Evolutionary conservation across 2,888 invertebrate genomes (phyloP).

Genomic region (Panorpa germanica): DNA sequence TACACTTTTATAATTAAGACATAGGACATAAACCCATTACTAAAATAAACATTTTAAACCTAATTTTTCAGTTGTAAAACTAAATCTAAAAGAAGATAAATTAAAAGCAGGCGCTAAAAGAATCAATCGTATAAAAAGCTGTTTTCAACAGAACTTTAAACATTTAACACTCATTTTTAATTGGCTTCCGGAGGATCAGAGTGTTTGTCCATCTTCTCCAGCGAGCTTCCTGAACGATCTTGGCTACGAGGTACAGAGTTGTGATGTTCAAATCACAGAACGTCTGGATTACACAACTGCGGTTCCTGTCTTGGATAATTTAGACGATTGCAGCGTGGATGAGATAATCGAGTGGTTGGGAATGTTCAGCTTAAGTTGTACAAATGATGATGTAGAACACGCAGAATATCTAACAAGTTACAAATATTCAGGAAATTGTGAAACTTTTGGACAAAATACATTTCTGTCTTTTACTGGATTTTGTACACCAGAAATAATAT

Average conservation of each 20-base stretch:
- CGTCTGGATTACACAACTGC: conserved; percentile 20
- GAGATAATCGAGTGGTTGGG: conserved; percentile 36
- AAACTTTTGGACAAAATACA: conserved; percentile 20
- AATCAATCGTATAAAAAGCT: conserved; percentile 23
- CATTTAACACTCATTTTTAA: conserved; percentile 26
- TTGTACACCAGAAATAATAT: conserved; percentile 23
- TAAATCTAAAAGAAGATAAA: conserved; percentile 26
- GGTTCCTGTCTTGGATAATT: conserved; percentile 22
- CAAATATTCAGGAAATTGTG: conserved; percentile 20
- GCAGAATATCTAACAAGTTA: conserved; percentile 24
- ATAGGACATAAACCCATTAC: too few species aligned
- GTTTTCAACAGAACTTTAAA: conserved; percentile 22
- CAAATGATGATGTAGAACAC: conserved; percentile 18
- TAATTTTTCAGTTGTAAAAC: conserved; percentile 25
- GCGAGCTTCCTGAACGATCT: conserved; percentile 32
- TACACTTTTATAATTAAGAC: too few species aligned
- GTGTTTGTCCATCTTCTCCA: conserved; percentile 35
- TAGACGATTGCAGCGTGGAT: conserved; percentile 15
- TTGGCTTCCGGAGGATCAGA: conserved; percentile 31
- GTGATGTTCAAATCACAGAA: conserved; percentile 21
- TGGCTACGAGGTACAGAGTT: conserved; percentile 25
- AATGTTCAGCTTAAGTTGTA: conserved; percentile 25
- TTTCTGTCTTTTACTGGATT: conserved; percentile 29
- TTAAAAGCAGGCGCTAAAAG: conserved; percentile 27
- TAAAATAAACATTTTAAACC: conserved; percentile 10